phyloP scores from a whole-genome alignment of 2,888 invertebrate species.

The Acronicta aceris region DNA sequence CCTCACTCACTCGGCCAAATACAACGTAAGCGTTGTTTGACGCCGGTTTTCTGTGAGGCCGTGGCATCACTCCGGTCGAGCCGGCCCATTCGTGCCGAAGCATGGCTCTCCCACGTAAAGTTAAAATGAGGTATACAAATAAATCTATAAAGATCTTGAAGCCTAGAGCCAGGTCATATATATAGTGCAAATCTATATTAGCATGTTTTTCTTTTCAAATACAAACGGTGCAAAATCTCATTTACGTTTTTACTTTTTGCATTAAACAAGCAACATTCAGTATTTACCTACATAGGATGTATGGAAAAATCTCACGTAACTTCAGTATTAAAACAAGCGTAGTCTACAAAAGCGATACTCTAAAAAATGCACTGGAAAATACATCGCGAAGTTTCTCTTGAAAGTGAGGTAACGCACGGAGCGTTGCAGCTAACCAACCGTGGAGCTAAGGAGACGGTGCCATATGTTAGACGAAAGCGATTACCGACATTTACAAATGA shows the following conservation, averaged over 20 bases:
- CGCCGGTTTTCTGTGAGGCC: too few relatives aligned
- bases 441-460: constrained; percentile 76
- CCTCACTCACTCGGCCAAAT: too few relatives aligned
- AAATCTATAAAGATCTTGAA: too few relatives aligned
- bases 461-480: constrained; percentile 56
- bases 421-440: constrained; percentile 87
- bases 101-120: too few relatives aligned
- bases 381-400: constrained; percentile 86
- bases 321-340: constrained; percentile 83
- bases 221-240: constrained; percentile 1
- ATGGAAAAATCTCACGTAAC: constrained; percentile 75
- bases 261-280: constrained; percentile 31
- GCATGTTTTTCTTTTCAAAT: not conserved
- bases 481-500: not conserved
- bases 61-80: too few relatives aligned
- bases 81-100: too few relatives aligned
- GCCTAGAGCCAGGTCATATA: too few relatives aligned
- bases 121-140: too few relatives aligned
- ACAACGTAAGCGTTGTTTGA: too few relatives aligned
- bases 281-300: constrained; percentile 56
- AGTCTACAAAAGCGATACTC: constrained; percentile 87
- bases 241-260: constrained; percentile 24
- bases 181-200: too few relatives aligned
- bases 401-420: constrained; percentile 88
- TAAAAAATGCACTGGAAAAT: constrained; percentile 88